These are phyloP conservation scores for Pseudonaja textilis DNA, from an alignment of 2,113 vertebrate species.

Conservation along the genomic window DNA sequence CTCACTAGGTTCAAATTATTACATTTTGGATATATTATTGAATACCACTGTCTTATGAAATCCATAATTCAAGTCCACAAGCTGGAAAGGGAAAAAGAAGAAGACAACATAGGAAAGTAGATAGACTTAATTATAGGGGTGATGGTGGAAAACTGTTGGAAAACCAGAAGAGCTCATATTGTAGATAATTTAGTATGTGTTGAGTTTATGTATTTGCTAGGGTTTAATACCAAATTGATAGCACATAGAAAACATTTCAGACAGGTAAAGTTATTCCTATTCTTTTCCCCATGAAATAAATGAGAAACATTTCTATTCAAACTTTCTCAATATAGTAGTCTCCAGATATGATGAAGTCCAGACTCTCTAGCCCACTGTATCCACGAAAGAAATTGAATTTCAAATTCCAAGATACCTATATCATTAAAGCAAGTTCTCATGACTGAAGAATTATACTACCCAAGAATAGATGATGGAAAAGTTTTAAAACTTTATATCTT, in stretches of 20 bases:
- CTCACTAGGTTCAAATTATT: neutral
- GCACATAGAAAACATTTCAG: neutral
- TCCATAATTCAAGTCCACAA: neutral
- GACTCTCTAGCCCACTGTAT: neutral
- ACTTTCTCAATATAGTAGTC: neutral
- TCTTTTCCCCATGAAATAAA: neutral
- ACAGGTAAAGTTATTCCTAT: neutral
- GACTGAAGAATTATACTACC: neutral
- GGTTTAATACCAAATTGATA: neutral
- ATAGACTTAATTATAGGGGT: neutral
- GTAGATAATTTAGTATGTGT: neutral
- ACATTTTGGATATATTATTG: neutral
- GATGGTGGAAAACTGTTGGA: neutral
- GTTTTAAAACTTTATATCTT: neutral
- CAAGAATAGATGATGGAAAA: neutral
- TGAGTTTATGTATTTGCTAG: neutral
- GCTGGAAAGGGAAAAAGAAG: neutral
- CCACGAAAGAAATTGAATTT: neutral
- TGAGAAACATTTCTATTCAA: neutral
- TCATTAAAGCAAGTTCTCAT: neutral
- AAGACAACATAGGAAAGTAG: neutral
- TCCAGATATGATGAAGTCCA: neutral
- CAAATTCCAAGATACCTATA: neutral
- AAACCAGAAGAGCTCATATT: neutral
- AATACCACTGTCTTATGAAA: neutral